Evolutionary conservation across 2,888 invertebrate genomes (phyloP).

Genomic region (Dasysyrphus tricinctus): DNA sequence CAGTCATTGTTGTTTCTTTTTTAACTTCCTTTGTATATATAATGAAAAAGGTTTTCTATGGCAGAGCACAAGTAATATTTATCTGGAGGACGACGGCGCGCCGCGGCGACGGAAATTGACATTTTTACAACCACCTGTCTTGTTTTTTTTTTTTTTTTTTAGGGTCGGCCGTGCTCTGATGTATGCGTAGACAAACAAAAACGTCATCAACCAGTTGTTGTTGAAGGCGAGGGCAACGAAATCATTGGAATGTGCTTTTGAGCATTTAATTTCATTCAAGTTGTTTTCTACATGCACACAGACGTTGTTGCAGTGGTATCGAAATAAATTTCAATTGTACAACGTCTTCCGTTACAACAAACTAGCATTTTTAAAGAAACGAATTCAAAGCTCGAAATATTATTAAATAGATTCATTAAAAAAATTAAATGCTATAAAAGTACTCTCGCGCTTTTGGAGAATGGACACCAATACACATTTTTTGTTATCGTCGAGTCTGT

Average conservation of each 20-base stretch:
- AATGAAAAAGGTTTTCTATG: neutral
- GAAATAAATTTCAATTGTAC: neutral
- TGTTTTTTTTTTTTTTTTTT: neutral
- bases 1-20: neutral
- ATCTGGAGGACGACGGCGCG: neutral
- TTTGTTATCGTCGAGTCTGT: neutral
- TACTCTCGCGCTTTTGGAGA: neutral
- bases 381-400: neutral
- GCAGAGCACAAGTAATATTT: neutral
- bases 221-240: neutral
- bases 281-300: neutral
- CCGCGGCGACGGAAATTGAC: neutral
- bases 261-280: slow-evolving; percentile 3
- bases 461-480: neutral
- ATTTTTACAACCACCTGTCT: neutral
- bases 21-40: neutral
- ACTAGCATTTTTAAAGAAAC: neutral
- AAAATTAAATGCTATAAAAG: slow-evolving; percentile 1
- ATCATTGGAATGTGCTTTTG: neutral
- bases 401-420: neutral
- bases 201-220: slow-evolving; percentile 1
- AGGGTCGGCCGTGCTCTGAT: neutral
- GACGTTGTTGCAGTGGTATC: neutral
- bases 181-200: neutral
- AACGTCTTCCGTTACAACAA: neutral